These are phyloP conservation scores for Parasteatoda tepidariorum DNA, from an alignment of 1,140 invertebrate genomes.

Conservation along the genomic window DNA sequence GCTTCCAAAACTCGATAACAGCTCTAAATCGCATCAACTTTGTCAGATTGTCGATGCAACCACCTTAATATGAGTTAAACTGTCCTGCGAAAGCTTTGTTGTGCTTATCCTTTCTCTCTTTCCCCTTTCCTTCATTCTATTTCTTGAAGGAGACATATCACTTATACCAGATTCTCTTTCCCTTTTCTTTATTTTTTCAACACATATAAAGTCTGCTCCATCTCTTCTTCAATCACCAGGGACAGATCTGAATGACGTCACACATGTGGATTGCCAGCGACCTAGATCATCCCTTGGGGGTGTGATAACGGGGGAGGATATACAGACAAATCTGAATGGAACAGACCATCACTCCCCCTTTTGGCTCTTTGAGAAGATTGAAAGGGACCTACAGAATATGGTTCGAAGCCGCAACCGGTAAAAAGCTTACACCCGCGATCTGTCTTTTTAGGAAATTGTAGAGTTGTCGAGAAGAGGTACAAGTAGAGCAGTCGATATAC, in stretches of 20 bases:
- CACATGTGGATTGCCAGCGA: slow-evolving; percentile 47
- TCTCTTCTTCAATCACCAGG: slow-evolving; percentile 49
- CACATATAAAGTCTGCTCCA: slow-evolving; percentile 46
- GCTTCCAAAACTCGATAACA: slow-evolving; percentile 47
- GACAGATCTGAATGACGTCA: slow-evolving; percentile 42
- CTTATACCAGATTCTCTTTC: slow-evolving; percentile 1
- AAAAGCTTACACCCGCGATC: slow-evolving; percentile 30
- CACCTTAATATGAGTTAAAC: slow-evolving; percentile 59
- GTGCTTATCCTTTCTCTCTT: slow-evolving; percentile 45
- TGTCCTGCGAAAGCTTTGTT: slow-evolving; percentile 55
- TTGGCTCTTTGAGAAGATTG: neutral
- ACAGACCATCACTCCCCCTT: slow-evolving; percentile 33
- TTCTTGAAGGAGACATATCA: neutral
- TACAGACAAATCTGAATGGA: slow-evolving; percentile 47
- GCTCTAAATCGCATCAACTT: slow-evolving; percentile 51
- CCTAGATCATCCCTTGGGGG: slow-evolving; percentile 50
- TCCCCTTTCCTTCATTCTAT: slow-evolving; percentile 5
- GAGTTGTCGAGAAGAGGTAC: slow-evolving; percentile 46
- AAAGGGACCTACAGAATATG: slow-evolving; percentile 27
- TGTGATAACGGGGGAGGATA: slow-evolving; percentile 20
- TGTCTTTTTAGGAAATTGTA: slow-evolving; percentile 52
- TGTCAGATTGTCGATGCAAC: slow-evolving; percentile 46
- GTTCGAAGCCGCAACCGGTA: slow-evolving; percentile 43
- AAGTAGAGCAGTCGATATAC: slow-evolving; percentile 47
- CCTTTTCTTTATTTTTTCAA: slow-evolving; percentile 6